Percentiles rank a stretch among this genome's conserved stretches.
Conservation (phyloP, 2,888 invertebrate species). For the Pyrgus malvae region DNA sequence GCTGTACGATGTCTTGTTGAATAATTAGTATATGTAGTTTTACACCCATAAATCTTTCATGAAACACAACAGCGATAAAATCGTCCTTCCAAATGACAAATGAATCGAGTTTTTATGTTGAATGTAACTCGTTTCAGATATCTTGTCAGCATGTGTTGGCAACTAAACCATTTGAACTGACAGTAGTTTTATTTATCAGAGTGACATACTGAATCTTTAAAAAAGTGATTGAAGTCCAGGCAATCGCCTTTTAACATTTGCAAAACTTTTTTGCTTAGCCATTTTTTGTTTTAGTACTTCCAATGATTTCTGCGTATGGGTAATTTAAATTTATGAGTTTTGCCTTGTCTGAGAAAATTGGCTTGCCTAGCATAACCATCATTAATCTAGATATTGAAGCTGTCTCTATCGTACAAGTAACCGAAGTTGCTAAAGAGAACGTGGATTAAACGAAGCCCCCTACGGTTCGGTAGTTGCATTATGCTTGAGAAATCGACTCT, state of each 20-base stretch:
- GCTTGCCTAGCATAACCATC: background rate
- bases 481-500: constrained; percentile 25
- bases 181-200: constrained; percentile 14
- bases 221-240: too few species aligned
- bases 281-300: background rate
- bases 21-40: constrained; percentile 22
- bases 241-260: too few species aligned
- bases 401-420: background rate
- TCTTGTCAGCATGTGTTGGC: constrained; percentile 24
- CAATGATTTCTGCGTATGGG: background rate
- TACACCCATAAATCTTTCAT: constrained; percentile 15
- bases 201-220: too few species aligned
- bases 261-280: background rate
- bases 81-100: constrained; percentile 24
- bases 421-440: constrained; percentile 4
- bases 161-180: constrained; percentile 9
- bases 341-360: background rate
- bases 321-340: background rate
- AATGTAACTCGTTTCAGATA: constrained; percentile 25
- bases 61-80: constrained; percentile 25
- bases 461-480: constrained; percentile 23
- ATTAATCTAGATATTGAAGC: constrained; percentile 10
- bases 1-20: constrained; percentile 6
- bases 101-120: constrained; percentile 25
- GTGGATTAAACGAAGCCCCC: constrained; percentile 16